phyloP scores from a whole-genome alignment of 2,888 invertebrate genomes.

The Chrysolina oricalcia region DNA sequence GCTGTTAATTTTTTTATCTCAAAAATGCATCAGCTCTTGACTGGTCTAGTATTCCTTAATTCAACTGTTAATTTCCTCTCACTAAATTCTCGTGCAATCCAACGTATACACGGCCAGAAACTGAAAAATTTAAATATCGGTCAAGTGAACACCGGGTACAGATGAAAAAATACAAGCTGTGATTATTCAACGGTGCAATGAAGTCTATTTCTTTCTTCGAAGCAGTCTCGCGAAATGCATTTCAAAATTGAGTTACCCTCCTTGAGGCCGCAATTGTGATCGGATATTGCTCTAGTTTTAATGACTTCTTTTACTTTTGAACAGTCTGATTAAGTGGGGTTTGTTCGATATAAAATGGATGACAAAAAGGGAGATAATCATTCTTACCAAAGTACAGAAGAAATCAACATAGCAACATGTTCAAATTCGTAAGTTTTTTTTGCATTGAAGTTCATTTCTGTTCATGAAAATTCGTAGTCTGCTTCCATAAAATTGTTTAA shows the following conservation, averaged over 20 bases:
- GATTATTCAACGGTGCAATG: conserved; percentile 11
- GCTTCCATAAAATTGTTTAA: no score
- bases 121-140: conserved; percentile 28
- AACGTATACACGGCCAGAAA: no score
- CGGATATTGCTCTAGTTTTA: conserved; percentile 10
- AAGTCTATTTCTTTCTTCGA: neutral
- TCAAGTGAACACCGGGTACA: conserved; percentile 42
- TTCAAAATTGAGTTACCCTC: conserved; percentile 10
- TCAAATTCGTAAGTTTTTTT: conserved; percentile 39
- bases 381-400: neutral
- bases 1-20: no score
- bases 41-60: no score
- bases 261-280: conserved; percentile 11
- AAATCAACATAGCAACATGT: conserved; percentile 31
- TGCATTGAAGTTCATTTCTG: neutral
- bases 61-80: no score
- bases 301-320: neutral
- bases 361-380: neutral
- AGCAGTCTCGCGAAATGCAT: neutral
- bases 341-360: neutral
- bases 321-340: neutral
- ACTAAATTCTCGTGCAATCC: no score
- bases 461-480: neutral
- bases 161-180: conserved; percentile 2
- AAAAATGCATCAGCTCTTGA: no score